Conservation (phyloP, 2,888 invertebrate genomes). For the Cheilosia pagana region DNA sequence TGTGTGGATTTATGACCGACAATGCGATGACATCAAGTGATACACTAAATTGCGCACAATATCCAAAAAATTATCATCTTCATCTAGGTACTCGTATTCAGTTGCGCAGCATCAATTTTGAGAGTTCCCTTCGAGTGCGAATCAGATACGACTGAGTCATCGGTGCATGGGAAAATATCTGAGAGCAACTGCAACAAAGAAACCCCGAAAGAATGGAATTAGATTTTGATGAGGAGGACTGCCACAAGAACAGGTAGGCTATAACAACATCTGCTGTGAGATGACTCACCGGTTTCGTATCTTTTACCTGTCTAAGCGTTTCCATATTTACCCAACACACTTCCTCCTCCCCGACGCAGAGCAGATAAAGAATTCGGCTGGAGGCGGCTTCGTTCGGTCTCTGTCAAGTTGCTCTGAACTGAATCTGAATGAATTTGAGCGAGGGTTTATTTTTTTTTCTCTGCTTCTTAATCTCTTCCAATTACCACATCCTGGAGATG, state of each 20-base stretch:
- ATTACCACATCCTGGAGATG: constrained; percentile 54
- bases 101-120: neutral
- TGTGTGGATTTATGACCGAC: neutral
- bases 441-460: neutral
- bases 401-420: neutral
- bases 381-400: neutral
- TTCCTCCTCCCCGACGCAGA: constrained; percentile 47
- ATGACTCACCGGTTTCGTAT: constrained; percentile 56
- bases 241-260: constrained; percentile 35
- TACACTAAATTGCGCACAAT: constrained; percentile 20
- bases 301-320: constrained; percentile 40
- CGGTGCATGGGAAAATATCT: constrained; percentile 6
- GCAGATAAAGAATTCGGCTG: constrained; percentile 3
- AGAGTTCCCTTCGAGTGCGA: neutral
- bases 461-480: constrained; percentile 46
- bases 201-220: constrained; percentile 2
- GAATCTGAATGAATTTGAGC: constrained; percentile 12
- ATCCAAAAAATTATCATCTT: neutral
- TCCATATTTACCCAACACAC: constrained; percentile 63
- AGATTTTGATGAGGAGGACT: neutral
- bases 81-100: no score
- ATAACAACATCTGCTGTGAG: constrained; percentile 42
- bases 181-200: constrained; percentile 17
- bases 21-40: constrained; percentile 37
- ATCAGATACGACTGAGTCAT: constrained; percentile 12